Base-by-base conservation (phyloP, 37 sponge, comb jelly and placozoan species). In the Bolinopsis microptera region DNA sequence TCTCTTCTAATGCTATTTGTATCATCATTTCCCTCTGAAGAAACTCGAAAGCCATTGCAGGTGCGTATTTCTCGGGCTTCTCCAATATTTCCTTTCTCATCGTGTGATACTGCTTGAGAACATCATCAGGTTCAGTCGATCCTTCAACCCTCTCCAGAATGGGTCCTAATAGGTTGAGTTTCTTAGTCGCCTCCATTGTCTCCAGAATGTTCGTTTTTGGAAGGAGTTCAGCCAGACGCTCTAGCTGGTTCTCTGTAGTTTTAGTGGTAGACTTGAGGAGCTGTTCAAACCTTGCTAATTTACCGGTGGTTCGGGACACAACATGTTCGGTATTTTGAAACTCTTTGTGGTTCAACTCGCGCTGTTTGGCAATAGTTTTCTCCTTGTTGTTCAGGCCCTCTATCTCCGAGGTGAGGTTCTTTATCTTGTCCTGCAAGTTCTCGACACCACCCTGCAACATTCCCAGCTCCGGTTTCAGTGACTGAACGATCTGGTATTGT, bases 181-280 rank as follows among this genome's bases (percentile, higher is more conserved):
- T 86, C 40, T 22, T 39, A n/a, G 30, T 38, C n/a, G 23, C 3
- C 9, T 86, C 90, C 48, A 86, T 23, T n/a, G 90, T 86, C 16
- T 86, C 61, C 26, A 86, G 1, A 28, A 86, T 86, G 61, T 86
- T 28, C 0, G 90, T 86, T 27, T 86, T 39, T 18, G 90, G 90
- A 8, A 86, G 32, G 30, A 86, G 26, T 28, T 86, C 90, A 0
- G 90, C 61, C 2, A 86, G 90, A 23, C 35, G 40, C 61, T 86
- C 90, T 24, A 38, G 90, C 39, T 86, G 90, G 35, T 86, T 38
- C 61, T 39, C 35, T 30, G 32, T 86, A 25, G 48, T 86, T 41
- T 86, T 38, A 40, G 16, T 22, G 27, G 35, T 28, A 40, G 90
- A 39, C 3, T 40, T 38, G 26, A 22, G 48, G 27, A 86, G 34